phyloP scores from a whole-genome alignment of 2,888 invertebrate species.

The Nebria salina region DNA sequence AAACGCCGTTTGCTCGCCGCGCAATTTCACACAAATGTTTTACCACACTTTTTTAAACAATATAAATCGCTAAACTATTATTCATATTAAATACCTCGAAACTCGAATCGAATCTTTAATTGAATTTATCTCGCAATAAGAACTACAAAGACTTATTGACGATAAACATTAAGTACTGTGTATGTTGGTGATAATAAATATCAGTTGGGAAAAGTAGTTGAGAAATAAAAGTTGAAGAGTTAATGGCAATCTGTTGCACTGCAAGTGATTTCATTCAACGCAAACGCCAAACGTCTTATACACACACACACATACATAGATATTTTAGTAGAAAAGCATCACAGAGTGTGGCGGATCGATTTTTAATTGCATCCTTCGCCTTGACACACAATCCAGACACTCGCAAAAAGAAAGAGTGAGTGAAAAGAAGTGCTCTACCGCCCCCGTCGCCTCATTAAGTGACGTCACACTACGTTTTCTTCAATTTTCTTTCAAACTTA shows the following conservation, averaged over 20 bases:
- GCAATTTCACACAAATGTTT: neutral
- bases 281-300: constrained; percentile 3
- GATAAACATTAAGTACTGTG: no score
- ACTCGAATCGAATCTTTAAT: no score
- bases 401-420: neutral
- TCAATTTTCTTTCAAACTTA: constrained; percentile 21
- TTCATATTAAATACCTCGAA: no score
- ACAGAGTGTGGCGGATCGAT: constrained; percentile 58
- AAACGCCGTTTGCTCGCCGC: constrained; percentile 7
- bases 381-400: constrained; percentile 58
- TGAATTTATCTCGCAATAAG: no score
- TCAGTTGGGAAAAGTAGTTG: no score
- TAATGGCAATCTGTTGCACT: constrained; percentile 34
- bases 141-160: no score
- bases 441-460: constrained; percentile 29
- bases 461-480: constrained; percentile 33
- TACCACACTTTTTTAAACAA: neutral
- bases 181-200: no score
- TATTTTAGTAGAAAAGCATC: neutral
- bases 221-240: neutral
- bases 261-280: constrained; percentile 23
- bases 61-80: no score
- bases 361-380: constrained; percentile 66
- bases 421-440: constrained; percentile 27
- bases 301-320: neutral